Evolutionary conservation across 2,888 invertebrate genomes (phyloP).

Genomic region (Platycnemis pennipes): DNA sequence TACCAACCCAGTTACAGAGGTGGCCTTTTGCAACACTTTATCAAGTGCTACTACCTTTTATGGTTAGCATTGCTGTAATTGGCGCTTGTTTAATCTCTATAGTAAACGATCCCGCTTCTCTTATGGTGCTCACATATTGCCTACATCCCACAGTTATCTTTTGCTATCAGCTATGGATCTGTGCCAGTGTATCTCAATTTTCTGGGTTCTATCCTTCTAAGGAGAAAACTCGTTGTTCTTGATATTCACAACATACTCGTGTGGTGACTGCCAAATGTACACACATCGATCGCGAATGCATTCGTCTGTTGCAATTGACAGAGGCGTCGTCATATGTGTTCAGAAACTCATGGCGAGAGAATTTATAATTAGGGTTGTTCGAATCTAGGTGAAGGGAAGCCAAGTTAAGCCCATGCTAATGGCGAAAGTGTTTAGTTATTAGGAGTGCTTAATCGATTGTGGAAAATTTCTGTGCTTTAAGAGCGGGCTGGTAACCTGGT

Average conservation of each 20-base stretch:
- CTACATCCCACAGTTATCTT: neutral
- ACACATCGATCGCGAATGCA: neutral
- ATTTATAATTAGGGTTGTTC: neutral
- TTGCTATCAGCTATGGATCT: neutral
- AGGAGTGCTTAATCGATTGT: neutral
- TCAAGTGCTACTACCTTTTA: neutral
- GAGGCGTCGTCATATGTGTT: neutral
- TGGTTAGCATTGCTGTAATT: neutral
- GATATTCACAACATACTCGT: neutral
- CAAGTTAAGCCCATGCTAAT: neutral
- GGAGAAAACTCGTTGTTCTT: neutral
- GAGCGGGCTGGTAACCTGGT: neutral
- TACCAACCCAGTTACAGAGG: neutral
- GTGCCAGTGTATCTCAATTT: neutral
- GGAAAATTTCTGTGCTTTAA: neutral
- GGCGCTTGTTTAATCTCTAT: neutral
- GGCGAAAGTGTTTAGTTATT: neutral
- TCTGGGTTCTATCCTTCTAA: neutral
- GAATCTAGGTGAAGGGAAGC: neutral
- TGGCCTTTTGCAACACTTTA: neutral
- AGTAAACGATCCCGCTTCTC: neutral
- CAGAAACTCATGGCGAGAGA: neutral
- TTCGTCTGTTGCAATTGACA: neutral
- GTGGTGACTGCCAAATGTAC: neutral
- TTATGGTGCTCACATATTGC: neutral